Conservation (phyloP, 2,113 vertebrate species). For the Lepisosteus oculatus region DNA sequence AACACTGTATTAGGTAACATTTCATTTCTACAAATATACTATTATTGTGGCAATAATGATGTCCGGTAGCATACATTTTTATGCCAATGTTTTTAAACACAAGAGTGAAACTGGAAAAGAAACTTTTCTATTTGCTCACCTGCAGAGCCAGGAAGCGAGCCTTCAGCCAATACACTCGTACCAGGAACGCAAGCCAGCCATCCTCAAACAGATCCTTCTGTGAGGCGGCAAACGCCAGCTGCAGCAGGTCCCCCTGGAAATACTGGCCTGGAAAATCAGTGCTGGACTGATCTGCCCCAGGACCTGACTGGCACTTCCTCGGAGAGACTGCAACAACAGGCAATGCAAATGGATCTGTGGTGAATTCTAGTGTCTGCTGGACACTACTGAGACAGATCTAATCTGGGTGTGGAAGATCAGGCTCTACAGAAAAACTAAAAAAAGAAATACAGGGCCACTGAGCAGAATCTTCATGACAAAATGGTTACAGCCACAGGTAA, state of each 20-base stretch:
- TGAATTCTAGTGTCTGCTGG: background rate
- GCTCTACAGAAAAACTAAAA: too few species aligned
- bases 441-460: too few species aligned
- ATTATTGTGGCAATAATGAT: too few species aligned
- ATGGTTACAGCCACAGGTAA: too few species aligned
- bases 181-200: constrained; percentile 82
- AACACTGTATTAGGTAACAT: too few species aligned
- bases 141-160: constrained; percentile 86
- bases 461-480: too few species aligned
- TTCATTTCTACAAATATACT: too few species aligned
- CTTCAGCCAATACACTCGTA: constrained; percentile 92
- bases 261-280: constrained; percentile 79
- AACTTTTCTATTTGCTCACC: constrained; percentile 51
- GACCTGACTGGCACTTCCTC: constrained; percentile 63
- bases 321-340: constrained; percentile 71
- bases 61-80: too few species aligned
- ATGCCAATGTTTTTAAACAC: too few species aligned
- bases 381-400: too few species aligned
- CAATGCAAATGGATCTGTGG: background rate
- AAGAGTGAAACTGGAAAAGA: too few species aligned
- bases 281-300: constrained; percentile 64
- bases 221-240: constrained; percentile 83
- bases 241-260: constrained; percentile 83
- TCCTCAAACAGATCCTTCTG: constrained; percentile 85
- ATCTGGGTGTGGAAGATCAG: too few species aligned